These are phyloP conservation scores for Lacerta agilis DNA, from an alignment of 2,797 vertebrate genomes.

Conservation along the genomic window DNA sequence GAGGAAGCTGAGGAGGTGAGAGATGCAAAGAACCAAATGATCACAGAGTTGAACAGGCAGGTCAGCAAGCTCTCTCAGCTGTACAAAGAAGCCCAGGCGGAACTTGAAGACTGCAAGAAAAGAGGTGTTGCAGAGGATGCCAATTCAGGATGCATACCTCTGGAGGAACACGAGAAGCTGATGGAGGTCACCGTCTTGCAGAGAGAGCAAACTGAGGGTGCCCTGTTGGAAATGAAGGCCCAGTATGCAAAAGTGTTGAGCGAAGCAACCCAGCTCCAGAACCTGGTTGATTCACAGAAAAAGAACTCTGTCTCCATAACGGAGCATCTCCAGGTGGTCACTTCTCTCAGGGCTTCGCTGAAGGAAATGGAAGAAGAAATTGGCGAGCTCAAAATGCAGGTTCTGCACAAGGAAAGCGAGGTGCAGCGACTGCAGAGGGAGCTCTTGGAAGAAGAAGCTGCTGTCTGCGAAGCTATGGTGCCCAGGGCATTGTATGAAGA, in stretches of 20 bases:
- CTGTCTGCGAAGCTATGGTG: conserved; percentile 80
- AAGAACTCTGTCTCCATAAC: conserved; percentile 84
- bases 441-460: conserved; percentile 81
- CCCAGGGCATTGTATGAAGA: conserved; percentile 81
- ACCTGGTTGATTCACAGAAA: conserved; percentile 85
- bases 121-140: conserved; percentile 75
- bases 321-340: conserved; percentile 89
- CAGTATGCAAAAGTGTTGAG: conserved; percentile 79
- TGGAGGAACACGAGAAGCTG: conserved; percentile 82
- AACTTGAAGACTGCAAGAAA: conserved; percentile 82
- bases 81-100: conserved; percentile 90
- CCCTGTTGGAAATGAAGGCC: conserved; percentile 80
- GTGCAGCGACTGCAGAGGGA: conserved; percentile 86
- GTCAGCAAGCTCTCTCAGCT: conserved; percentile 89
- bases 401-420: conserved; percentile 82
- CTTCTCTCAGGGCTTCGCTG: conserved; percentile 83
- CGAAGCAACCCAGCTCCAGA: conserved; percentile 83
- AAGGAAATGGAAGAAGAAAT: conserved; percentile 87
- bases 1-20: conserved; percentile 89
- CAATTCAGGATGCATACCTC: conserved; percentile 72
- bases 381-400: conserved; percentile 78
- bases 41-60: conserved; percentile 88
- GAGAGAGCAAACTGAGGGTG: conserved; percentile 85
- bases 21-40: conserved; percentile 80
- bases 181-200: conserved; percentile 76